Base-by-base conservation (phyloP, 2,797 vertebrate genomes). In the Sphenopsis melanotis region DNA sequence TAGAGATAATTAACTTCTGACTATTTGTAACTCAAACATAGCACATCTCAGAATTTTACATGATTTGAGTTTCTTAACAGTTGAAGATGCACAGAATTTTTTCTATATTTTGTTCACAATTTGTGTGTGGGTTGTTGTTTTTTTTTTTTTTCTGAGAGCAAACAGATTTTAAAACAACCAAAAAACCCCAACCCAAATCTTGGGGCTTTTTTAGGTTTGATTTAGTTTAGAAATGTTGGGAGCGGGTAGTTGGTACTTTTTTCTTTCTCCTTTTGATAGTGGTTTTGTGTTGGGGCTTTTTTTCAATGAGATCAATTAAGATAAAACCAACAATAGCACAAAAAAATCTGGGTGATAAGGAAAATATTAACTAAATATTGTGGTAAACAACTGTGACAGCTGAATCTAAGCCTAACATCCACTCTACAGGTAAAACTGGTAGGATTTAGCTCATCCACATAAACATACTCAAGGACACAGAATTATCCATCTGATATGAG, bases 241-340 rank as follows among this genome's bases (percentile, higher is more conserved):
- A 50, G 3, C 3, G 7, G 7, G 11, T 10, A 36, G 32, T 7
- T 61, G 7, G 11, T 27, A 12, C 23, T 6, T 39, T n/a, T 29
- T 49, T 27, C 30, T 34, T 11, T 15, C 24, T 9, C 36, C 26
- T 68, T 41, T 41, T 24, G 10, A 3, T 39, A 12, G 7, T 27
- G 15, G 9, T 23, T 77, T 79, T 61, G 6, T 29, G 2, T 29
- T n/a, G 30, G 12, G 1, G 0, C 0, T 32, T 68, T 41, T 46
- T n/a, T 20, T 18, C 22, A 63, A 23, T 27, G 11, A 63, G 70
- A 66, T 70, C 4, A n/a, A 74, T 70, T 47, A 37, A 63, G 32
- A 84, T 41, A 55, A 89, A 89, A 81, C 46, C 15, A 64, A 64
- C 26, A 14, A 23, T 0, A 69, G 19, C 15, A 63, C 10, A 57